Base-by-base conservation (phyloP, 2,113 vertebrate genomes). In the Pluvialis apricaria region DNA sequence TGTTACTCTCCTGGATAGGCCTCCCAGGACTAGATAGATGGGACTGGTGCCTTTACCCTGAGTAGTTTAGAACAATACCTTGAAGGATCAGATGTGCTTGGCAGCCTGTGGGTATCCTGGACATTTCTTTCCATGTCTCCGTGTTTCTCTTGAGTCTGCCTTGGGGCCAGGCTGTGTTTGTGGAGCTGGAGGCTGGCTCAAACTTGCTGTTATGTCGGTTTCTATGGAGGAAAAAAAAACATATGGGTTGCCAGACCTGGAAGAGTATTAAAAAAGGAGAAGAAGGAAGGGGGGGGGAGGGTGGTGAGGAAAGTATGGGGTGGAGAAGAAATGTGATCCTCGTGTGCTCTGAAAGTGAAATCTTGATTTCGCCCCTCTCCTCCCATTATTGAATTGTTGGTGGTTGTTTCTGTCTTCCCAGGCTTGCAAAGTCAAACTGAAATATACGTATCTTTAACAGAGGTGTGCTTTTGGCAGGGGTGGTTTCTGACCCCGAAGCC, bases 181-280 rank as follows among this genome's bases (percentile, higher is more conserved):
- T 98, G 98, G 98, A 99, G 98, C 98, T 98, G 98, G 98, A 98
- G 98, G 97, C 98, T 98, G 98, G 98, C 98, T 97, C 97, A 94
- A 91, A 96, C 98, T 96, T 55, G 78, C 97, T 99, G 99, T 99
- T 99, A 98, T 99, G 99, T 97, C 98, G 96, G 99, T 99, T 99
- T 99, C 99, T 98, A 99, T 99, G 99, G 99, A 98, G 98, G 96
- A 98, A 99, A 99, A 98, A 98, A 99, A 99, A 98, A 98, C 98
- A 99, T 65, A 91, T 31, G 77, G 96, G 96, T 97, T 96, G 98
- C 98, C 98, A 98, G 98, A 98, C 92, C 90, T 96, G 90, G 96
- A 97, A 97, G 97, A 97, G 98, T 97, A 97, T 98, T 94, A 90
- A 95, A 98, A 98, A 95, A 97, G 65, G 92, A 90, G 91, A 68